These are phyloP conservation scores for Podarcis raffonei DNA, from an alignment of 2,113 vertebrate species.

Conservation along the genomic window DNA sequence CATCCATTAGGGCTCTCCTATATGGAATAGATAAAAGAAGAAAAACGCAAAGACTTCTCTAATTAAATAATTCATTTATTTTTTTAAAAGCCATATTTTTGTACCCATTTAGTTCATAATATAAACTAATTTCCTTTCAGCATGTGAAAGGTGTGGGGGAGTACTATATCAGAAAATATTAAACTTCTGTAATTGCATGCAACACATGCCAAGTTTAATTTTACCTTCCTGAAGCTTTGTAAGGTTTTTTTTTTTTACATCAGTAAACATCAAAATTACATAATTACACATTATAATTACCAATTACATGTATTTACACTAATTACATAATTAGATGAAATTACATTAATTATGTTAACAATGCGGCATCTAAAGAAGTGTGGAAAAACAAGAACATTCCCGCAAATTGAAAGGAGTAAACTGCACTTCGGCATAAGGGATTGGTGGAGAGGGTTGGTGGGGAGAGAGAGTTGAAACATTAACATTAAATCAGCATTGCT, in stretches of 20 bases:
- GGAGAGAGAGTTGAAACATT: conserved; percentile 19
- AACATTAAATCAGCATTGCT: background rate
- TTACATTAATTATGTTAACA: conserved; percentile 73
- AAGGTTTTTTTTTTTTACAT: conserved; percentile 42
- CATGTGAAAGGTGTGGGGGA: conserved; percentile 7
- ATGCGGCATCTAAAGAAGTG: conserved; percentile 47
- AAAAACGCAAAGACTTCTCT: conserved; percentile 45
- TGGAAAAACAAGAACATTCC: conserved; percentile 57
- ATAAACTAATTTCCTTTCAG: conserved; percentile 56
- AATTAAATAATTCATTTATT: conserved; percentile 56
- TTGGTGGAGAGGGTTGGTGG: no score
- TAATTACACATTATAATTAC: conserved; percentile 66
- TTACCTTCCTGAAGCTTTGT: conserved; percentile 44
- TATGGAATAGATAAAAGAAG: conserved; percentile 34
- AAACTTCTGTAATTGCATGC: background rate
- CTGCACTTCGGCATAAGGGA: conserved; percentile 5
- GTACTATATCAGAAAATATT: background rate
- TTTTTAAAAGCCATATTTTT: conserved; percentile 1
- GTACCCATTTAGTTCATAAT: conserved; percentile 63
- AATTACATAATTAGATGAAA: conserved; percentile 72
- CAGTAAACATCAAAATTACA: conserved; percentile 65
- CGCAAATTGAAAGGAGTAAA: conserved; percentile 28
- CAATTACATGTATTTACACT: conserved; percentile 66
- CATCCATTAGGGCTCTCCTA: conserved; percentile 44
- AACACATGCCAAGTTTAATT: conserved; percentile 44